Conservation (phyloP, 2,797 vertebrate genomes). For the Sternotherus odoratus region DNA sequence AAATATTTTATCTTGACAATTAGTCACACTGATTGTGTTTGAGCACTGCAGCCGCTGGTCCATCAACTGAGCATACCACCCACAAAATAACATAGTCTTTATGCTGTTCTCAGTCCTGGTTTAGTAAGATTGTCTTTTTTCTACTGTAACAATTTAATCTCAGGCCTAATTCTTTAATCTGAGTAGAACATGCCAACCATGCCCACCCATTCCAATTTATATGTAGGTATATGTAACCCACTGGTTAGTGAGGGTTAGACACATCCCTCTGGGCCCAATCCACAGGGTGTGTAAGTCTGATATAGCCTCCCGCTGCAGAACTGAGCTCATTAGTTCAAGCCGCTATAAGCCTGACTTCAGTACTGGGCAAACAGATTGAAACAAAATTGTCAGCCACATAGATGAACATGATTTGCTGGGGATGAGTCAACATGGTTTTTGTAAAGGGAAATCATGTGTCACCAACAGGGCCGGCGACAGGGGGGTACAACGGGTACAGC, state of each 20-base stretch:
- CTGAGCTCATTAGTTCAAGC: background rate
- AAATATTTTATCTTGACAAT: background rate
- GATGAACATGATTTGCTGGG: too few species aligned
- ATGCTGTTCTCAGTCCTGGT: background rate
- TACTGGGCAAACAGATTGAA: too few species aligned
- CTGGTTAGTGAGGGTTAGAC: background rate
- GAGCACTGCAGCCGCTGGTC: background rate
- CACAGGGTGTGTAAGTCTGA: slow-evolving; percentile 38
- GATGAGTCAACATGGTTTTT: too few species aligned
- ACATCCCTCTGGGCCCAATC: slow-evolving; percentile 22
- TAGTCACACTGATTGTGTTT: background rate
- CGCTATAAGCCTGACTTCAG: too few species aligned
- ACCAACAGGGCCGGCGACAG: too few species aligned
- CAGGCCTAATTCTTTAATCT: background rate
- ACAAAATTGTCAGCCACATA: too few species aligned
- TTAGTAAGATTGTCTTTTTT: background rate
- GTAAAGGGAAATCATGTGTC: too few species aligned
- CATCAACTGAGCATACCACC: background rate
- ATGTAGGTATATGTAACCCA: slow-evolving; percentile 25
- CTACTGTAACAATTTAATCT: background rate
- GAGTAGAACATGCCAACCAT: slow-evolving; percentile 5
- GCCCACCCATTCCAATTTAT: slow-evolving; percentile 50
- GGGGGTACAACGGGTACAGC: too few species aligned
- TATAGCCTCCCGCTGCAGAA: slow-evolving; percentile 35
- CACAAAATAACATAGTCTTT: background rate